phyloP scores from a whole-genome alignment of 2,113 vertebrate genomes.

The Pollachius pollachius region DNA sequence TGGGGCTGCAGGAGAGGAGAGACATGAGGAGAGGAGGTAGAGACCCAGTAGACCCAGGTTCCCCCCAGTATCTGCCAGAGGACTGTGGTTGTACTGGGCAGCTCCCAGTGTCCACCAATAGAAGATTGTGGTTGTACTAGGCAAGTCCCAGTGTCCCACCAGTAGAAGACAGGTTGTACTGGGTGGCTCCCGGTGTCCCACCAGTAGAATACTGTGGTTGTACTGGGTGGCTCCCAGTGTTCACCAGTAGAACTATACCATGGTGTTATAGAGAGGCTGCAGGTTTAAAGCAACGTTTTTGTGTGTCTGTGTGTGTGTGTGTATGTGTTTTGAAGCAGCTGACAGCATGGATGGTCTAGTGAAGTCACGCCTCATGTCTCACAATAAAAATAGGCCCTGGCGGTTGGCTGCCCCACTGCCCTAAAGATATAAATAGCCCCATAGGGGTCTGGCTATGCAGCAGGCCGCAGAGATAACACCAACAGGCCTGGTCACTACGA shows the following conservation, averaged over 20 bases:
- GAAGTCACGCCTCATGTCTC: background rate
- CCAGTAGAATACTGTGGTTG: background rate
- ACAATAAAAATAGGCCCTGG: conserved; percentile 21
- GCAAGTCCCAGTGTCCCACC: background rate
- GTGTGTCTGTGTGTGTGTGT: background rate
- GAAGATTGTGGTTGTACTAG: background rate
- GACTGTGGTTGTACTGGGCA: background rate
- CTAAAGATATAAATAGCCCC: conserved; percentile 40
- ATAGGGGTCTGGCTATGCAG: background rate
- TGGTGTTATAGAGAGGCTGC: too few relatives aligned
- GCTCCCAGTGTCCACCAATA: background rate
- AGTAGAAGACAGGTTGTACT: conserved; percentile 1
- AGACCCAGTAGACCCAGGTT: background rate
- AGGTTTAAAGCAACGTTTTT: background rate
- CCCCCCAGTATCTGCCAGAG: background rate
- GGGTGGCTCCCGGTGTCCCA: background rate
- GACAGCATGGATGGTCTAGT: background rate
- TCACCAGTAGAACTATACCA: background rate
- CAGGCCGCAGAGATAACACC: too few relatives aligned
- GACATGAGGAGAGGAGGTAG: too few relatives aligned
- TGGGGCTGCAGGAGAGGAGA: conserved; percentile 35
- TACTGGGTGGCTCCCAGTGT: background rate
- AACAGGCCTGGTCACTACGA: background rate
- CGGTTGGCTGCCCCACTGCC: conserved; percentile 25
- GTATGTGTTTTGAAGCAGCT: background rate